These are phyloP conservation scores for Protonibea diacanthus DNA, from an alignment of 2,797 vertebrate species.

Conservation along the genomic window DNA sequence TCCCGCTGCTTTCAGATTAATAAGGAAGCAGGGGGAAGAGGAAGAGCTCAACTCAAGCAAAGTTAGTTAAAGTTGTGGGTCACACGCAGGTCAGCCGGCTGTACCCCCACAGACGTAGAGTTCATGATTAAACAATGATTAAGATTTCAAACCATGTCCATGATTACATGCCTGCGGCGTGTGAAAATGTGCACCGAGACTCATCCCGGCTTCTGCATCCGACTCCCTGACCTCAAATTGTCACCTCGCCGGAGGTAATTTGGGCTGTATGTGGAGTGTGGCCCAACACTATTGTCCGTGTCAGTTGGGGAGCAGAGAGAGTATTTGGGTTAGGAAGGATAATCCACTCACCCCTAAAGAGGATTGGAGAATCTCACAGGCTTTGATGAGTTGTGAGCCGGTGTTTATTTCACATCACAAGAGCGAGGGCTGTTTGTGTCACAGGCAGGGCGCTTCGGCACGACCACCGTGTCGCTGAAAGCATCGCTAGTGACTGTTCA, in stretches of 20 bases:
- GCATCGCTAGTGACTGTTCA: conserved; percentile 62
- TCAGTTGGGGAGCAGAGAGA: conserved; percentile 65
- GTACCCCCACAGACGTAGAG: neutral
- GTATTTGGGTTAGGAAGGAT: conserved; percentile 84
- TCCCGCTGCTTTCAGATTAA: conserved; percentile 22
- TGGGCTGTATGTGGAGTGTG: conserved; percentile 38
- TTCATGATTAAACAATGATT: conserved; percentile 13
- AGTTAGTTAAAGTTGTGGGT: conserved; percentile 22
- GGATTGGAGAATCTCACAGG: conserved; percentile 80
- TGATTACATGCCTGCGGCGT: neutral
- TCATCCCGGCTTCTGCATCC: neutral
- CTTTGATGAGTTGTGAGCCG: conserved; percentile 81
- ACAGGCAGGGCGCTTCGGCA: conserved; percentile 43
- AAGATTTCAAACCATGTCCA: conserved; percentile 2
- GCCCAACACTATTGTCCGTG: conserved; percentile 55
- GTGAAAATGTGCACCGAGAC: neutral
- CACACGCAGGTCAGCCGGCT: neutral
- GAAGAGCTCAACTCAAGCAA: neutral
- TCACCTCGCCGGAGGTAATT: conserved; percentile 53
- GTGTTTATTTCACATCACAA: conserved; percentile 80
- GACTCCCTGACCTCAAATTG: conserved; percentile 50
- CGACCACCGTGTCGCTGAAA: conserved; percentile 25
- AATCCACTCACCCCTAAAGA: conserved; percentile 85
- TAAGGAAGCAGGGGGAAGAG: neutral
- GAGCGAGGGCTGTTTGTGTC: conserved; percentile 65